Evolutionary conservation across 2,888 invertebrate genomes (phyloP).

Genomic region (Graphium colonna): DNA sequence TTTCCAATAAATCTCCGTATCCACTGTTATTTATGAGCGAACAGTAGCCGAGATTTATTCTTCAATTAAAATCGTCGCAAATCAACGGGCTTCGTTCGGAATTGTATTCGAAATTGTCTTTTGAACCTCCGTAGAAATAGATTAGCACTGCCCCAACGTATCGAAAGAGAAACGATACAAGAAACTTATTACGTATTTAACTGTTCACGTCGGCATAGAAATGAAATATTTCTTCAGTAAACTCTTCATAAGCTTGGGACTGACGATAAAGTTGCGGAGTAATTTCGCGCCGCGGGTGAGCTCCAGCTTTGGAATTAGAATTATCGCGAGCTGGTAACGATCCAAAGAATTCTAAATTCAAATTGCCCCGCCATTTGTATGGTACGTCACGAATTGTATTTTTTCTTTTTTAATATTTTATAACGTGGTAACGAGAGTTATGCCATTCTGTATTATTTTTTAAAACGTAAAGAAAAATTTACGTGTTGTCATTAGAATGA

Average conservation of each 20-base stretch:
- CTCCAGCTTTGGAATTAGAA: slow-evolving; percentile 25
- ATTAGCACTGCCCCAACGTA: slow-evolving; percentile 9
- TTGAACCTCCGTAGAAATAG: not conserved
- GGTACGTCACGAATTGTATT: not conserved
- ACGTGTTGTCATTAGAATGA: too few relatives aligned
- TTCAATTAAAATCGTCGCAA: not conserved
- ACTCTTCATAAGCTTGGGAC: slow-evolving; percentile 49
- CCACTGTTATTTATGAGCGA: slow-evolving; percentile 4
- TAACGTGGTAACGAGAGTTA: not conserved
- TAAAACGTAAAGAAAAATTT: too few relatives aligned
- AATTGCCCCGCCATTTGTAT: slow-evolving; percentile 7
- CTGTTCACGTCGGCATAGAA: slow-evolving; percentile 47
- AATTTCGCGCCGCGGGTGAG: slow-evolving; percentile 45
- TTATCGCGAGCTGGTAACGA: slow-evolving; percentile 17
- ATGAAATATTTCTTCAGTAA: slow-evolving; percentile 50
- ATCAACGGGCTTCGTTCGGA: not conserved
- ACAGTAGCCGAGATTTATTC: not conserved
- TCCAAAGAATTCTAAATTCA: slow-evolving; percentile 24
- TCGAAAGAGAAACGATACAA: slow-evolving; percentile 31
- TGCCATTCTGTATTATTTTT: not conserved
- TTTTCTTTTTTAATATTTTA: not conserved
- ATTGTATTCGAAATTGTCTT: not conserved
- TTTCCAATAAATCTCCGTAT: slow-evolving; percentile 51
- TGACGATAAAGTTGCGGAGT: slow-evolving; percentile 47
- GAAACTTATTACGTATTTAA: slow-evolving; percentile 56